phyloP scores from a whole-genome alignment of 2,797 vertebrate species.

The Neopelma chrysocephalum region DNA sequence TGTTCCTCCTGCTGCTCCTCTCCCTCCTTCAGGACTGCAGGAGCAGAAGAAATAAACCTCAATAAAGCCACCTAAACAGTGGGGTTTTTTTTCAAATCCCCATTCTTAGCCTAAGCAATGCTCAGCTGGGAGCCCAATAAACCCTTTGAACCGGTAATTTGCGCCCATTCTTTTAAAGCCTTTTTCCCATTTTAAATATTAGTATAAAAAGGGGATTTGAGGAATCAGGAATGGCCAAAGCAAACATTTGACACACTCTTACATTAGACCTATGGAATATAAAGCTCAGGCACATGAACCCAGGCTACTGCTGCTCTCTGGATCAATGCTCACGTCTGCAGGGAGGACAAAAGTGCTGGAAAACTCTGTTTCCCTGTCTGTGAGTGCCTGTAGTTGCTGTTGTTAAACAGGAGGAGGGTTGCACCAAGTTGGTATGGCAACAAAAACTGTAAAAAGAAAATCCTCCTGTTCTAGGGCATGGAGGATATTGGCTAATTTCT shows the following conservation, averaged over 20 bases:
- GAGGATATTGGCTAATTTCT: not conserved
- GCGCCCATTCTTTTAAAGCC: conserved; percentile 74
- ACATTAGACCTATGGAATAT: conserved; percentile 37
- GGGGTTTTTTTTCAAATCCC: not conserved
- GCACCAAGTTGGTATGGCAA: conserved; percentile 35
- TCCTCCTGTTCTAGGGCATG: not conserved
- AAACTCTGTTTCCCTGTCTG: not conserved
- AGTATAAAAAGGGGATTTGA: conserved; percentile 73
- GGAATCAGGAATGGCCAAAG: conserved; percentile 57
- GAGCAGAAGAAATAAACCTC: conserved; percentile 14
- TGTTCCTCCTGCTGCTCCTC: not conserved
- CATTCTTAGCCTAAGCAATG: not conserved
- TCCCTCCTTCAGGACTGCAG: not conserved
- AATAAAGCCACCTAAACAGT: conserved; percentile 36
- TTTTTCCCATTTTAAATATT: conserved; percentile 77
- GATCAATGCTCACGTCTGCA: conserved; percentile 10
- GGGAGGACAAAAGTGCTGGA: conserved; percentile 22
- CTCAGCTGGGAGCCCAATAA: conserved; percentile 58
- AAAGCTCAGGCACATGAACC: conserved; percentile 24
- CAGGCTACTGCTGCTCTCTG: not conserved
- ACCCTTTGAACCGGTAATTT: conserved; percentile 69
- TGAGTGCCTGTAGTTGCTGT: not conserved
- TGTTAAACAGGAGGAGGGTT: not conserved
- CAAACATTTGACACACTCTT: conserved; percentile 73
- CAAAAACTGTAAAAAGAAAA: conserved; percentile 29